Base-by-base conservation (phyloP, 2,797 vertebrate species). In the Syngnathus acus region DNA sequence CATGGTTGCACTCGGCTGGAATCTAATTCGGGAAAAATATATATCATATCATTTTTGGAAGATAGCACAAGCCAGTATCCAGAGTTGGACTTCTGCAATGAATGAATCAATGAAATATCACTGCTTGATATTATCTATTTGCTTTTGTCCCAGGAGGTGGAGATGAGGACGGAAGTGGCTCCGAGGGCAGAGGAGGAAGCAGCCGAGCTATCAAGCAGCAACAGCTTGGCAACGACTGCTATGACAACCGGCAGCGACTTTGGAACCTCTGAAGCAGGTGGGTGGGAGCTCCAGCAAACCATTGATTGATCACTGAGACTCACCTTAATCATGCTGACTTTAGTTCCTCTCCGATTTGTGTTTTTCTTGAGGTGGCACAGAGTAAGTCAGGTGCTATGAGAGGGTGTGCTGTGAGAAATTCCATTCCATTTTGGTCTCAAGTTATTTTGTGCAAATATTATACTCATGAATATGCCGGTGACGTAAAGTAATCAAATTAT, bases 131-230 rank as follows among this genome's bases (percentile, higher is more conserved):
- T 14, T 3, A 13, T 37, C 38, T 6, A 26, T 45, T 9, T 65
- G 39, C 53, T 67, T 6, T 7, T 59, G 19, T n/a, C 7, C 9
- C 65, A 90, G 87, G 85, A 88, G 76, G 78, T 82, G 54, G 84
- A 87, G 10, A 62, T 51, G 0, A 68, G 70, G 48, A 75, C 78
- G 53, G 83, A 86, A 63, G 57, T 88, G 58, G 86, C 87, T 62
- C 85, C 86, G 0, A 87, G 84, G 59, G 88, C 86, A 0, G 89
- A 89, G 74, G 88, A 90, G 62, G 87, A 86, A 68, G 77, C 78
- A 40, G 84, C 37, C 2, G 87, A 83, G 71, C 79, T 83, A 1
- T 86, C 82, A 0, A 87, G 84, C 76, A 87, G 85, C 0, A 88
- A 82, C 76, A 86, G 86, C 0, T 79, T 88, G 47, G 84, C 81